Percentiles rank a stretch among this genome's conserved stretches.
phyloP scores from a whole-genome alignment of 1,140 invertebrate genomes.

The Homalodisca vitripennis region DNA sequence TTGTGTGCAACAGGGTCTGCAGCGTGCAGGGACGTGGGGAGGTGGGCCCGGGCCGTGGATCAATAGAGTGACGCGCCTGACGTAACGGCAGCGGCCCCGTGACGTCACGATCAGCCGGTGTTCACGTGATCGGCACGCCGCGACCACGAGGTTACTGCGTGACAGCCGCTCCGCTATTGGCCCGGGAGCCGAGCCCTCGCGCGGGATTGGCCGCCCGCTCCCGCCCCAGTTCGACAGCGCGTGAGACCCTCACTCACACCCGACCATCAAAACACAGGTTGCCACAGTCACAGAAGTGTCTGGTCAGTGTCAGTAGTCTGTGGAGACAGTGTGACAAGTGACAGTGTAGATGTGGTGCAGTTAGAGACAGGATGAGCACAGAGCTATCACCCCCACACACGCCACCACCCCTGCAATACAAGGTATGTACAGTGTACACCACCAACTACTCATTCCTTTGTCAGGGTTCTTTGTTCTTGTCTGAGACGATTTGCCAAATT shows the following conservation, averaged over 20 bases:
- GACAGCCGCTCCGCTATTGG: constrained; percentile 48
- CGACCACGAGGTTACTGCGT: constrained; percentile 49
- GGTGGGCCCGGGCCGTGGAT: constrained; percentile 49
- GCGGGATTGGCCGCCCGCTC: constrained; percentile 44
- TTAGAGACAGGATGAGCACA: background rate
- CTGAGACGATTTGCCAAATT: too few species aligned
- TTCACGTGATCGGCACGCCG: constrained; percentile 54
- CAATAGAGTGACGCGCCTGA: constrained; percentile 21
- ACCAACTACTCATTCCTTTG: too few species aligned
- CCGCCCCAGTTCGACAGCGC: constrained; percentile 36
- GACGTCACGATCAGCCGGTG: constrained; percentile 53
- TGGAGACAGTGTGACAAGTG: background rate
- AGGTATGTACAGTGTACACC: too few species aligned
- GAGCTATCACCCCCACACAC: constrained; percentile 8
- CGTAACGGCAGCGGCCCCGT: constrained; percentile 42
- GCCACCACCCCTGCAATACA: constrained; percentile 1
- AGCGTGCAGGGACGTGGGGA: constrained; percentile 43
- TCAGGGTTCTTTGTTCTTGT: too few species aligned
- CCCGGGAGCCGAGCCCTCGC: constrained; percentile 48
- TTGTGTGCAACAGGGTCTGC: constrained; percentile 24
- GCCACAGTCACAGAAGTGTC: too few species aligned
- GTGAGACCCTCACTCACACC: constrained; percentile 44
- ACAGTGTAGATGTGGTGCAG: background rate
- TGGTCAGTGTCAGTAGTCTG: background rate
- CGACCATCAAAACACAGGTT: background rate